Evolutionary conservation across 2,888 invertebrate species (phyloP).

Genomic region (Didymodactylos carnosus): DNA sequence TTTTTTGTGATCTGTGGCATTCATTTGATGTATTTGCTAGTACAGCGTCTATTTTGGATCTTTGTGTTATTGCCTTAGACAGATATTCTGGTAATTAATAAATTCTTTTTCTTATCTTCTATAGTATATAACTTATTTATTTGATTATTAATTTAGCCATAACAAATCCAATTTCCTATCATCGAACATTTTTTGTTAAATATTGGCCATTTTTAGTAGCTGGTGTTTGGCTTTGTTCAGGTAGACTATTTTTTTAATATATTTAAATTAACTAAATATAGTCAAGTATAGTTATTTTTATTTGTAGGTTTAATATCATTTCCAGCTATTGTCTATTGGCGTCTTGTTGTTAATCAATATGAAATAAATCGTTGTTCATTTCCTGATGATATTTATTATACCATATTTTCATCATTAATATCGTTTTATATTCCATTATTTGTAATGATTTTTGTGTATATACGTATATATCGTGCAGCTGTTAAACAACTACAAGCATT

Average conservation of each 20-base stretch:
- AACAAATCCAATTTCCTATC: constrained; percentile 90
- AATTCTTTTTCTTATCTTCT: no score
- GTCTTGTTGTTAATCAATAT: constrained; percentile 34
- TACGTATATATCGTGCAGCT: constrained; percentile 78
- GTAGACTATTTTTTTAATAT: constrained; percentile 33
- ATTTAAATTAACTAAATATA: not conserved
- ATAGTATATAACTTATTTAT: no score
- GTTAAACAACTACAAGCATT: constrained; percentile 52
- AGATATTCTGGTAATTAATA: no score
- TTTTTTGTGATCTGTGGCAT: constrained; percentile 77
- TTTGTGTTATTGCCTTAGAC: constrained; percentile 86
- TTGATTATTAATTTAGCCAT: no score
- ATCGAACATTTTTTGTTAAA: constrained; percentile 41
- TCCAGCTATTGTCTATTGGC: constrained; percentile 61
- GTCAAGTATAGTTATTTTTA: constrained; percentile 32
- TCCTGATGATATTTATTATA: constrained; percentile 81
- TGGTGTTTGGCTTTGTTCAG: constrained; percentile 84
- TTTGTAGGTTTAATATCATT: constrained; percentile 86
- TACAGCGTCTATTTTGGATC: constrained; percentile 84
- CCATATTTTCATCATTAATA: constrained; percentile 87
- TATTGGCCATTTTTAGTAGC: constrained; percentile 63
- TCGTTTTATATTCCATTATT: constrained; percentile 88
- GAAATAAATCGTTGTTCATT: constrained; percentile 52
- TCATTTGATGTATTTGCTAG: constrained; percentile 87
- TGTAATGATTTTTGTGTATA: constrained; percentile 95